These are phyloP conservation scores for Callaeas wilsoni DNA, from an alignment of 2,113 vertebrate genomes.

Conservation along the genomic window DNA sequence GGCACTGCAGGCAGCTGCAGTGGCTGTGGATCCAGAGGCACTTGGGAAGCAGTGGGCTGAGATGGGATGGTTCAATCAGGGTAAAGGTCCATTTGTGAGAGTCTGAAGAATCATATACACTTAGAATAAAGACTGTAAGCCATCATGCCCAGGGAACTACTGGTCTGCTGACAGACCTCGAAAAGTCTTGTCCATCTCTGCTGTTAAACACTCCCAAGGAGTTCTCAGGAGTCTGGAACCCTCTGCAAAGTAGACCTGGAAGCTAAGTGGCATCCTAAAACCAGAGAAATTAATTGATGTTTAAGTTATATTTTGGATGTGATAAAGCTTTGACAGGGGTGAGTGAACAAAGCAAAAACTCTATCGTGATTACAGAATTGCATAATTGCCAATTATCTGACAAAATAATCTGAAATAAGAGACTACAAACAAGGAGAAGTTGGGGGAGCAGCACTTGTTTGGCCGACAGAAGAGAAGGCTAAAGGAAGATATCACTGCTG, in stretches of 20 bases:
- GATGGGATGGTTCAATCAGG: background rate
- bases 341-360: background rate
- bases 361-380: background rate
- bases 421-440: background rate
- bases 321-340: background rate
- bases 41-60: background rate
- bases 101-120: background rate
- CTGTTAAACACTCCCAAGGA: background rate
- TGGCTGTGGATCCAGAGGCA: background rate
- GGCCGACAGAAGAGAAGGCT: background rate
- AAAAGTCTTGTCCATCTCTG: background rate
- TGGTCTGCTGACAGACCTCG: background rate
- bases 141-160: background rate
- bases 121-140: background rate
- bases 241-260: background rate
- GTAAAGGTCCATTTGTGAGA: background rate
- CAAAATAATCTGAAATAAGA: background rate
- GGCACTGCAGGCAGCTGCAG: background rate
- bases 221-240: background rate
- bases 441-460: background rate
- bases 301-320: background rate
- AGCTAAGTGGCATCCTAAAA: background rate
- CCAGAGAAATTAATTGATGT: background rate
- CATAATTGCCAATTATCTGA: background rate
- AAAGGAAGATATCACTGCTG: background rate